Percentiles rank a stretch among this genome's conserved stretches.
These are phyloP conservation scores for Achroia grisella DNA, from an alignment of 1,140 invertebrate genomes.

Conservation along the genomic window DNA sequence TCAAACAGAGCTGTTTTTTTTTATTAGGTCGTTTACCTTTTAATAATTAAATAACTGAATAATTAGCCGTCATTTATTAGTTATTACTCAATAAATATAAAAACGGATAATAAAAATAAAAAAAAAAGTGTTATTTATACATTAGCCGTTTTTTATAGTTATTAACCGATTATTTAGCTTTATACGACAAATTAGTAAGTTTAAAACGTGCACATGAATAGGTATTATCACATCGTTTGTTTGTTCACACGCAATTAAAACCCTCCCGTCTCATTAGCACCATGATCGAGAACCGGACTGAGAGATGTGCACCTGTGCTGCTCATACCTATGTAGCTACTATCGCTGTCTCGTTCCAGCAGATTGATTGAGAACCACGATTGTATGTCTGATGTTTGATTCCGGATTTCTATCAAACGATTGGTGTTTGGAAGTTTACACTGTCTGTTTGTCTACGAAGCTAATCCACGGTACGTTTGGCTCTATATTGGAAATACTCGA, in stretches of 20 bases:
- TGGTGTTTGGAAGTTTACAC: constrained; percentile 40
- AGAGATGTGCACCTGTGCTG: constrained; percentile 22
- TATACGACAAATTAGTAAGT: constrained; percentile 14
- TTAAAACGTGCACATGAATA: constrained; percentile 30
- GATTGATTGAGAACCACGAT: constrained; percentile 52
- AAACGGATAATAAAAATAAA: no score
- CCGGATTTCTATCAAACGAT: constrained; percentile 43
- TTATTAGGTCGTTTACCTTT: no score
- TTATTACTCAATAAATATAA: no score
- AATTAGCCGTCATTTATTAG: no score
- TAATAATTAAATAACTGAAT: no score
- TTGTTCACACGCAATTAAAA: constrained; percentile 66
- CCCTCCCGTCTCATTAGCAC: constrained; percentile 60
- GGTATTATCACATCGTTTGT: constrained; percentile 56
- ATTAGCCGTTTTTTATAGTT: no score
- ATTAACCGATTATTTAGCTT: constrained; percentile 6
- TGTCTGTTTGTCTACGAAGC: constrained; percentile 23
- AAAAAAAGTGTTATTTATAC: no score
- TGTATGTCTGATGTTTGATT: constrained; percentile 31
- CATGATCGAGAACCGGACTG: constrained; percentile 21
- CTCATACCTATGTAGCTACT: constrained; percentile 23
- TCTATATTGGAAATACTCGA: neutral
- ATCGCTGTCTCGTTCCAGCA: constrained; percentile 22
- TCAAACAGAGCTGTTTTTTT: no score
- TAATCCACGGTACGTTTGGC: constrained; percentile 7